Base-by-base conservation (phyloP, 1,140 invertebrate species). In the Brachionus rotundiformis region DNA sequence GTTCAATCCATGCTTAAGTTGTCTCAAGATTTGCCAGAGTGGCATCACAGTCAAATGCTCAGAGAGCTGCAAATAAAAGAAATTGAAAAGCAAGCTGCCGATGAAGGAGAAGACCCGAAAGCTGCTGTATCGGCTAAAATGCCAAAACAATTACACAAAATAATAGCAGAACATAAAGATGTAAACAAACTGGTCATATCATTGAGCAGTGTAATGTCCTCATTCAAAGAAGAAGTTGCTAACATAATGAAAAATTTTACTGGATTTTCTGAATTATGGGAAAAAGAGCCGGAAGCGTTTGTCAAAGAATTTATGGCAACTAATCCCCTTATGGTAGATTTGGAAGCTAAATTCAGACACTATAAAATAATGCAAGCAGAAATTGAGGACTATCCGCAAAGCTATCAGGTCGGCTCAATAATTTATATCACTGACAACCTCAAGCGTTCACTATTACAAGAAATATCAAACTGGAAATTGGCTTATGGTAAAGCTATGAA, bases 401-500 rank as follows among this genome's bases (percentile, higher is more conserved):
- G 83, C 41, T 87, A 85, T 83, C 83, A 85, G 36, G 87, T 89
- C 6, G 88, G 88, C 16, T 86, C 88, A 6, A 84, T 88, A 13
- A 80, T 87, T 39, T 86, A 86, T 82, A 73, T 85, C 44, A 87
- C 93, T 81, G 94, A 95, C 83, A 92, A 92, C 85, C 88, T 97
- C 1, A 96, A 96, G 88, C 92, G 93, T 84, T 93, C 92, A 11
- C 88, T 98, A 13, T 89, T 92, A 39, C 92, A 92, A 16, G 95
- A 98, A 89, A 92, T 95, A 6, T 93, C 93, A 89, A 90, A 90
- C 54, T 94, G 93, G 93, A 94, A 91, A 44, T 84, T 91, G 90
- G 87, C 93, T 90, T 91, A 95, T 93, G 95, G 94, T 13, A 92
- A 93, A 87, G 93, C 93, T 0, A 92, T 97, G 90, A 94, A 95